A percentile compares a stretch with the other conserved stretches of the same genome.
Conservation (phyloP, 2,888 invertebrate genomes). For the Campoplex nolae region DNA sequence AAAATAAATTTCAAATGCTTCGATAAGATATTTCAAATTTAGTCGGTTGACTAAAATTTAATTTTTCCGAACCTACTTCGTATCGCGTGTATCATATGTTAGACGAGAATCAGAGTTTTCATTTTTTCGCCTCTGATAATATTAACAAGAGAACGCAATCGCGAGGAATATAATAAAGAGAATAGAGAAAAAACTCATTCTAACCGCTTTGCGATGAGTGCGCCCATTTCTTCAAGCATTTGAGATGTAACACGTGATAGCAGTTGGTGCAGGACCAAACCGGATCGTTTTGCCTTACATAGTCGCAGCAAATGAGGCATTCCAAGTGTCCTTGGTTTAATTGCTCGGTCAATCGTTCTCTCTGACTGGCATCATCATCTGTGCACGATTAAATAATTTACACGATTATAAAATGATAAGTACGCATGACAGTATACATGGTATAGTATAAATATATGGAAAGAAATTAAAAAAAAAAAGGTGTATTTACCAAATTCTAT, state of each 20-base stretch:
- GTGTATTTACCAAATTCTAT: conserved; percentile 73
- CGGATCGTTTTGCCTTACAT: conserved; percentile 91
- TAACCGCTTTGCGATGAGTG: conserved; percentile 90
- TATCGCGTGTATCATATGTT: too few species aligned
- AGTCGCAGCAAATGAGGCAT: conserved; percentile 97
- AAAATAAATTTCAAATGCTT: too few species aligned
- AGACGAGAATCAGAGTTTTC: not conserved
- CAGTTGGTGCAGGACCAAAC: conserved; percentile 97
- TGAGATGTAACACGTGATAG: conserved; percentile 96
- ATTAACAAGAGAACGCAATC: not conserved
- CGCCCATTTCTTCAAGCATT: conserved; percentile 97
- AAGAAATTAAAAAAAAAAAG: not conserved
- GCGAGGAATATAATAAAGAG: not conserved
- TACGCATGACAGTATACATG: not conserved
- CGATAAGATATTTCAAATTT: not conserved
- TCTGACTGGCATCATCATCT: conserved; percentile 89
- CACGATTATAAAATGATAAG: not conserved
- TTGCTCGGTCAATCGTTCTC: conserved; percentile 93
- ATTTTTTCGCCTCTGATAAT: not conserved
- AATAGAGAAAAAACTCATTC: conserved; percentile 43
- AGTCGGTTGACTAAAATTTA: too few species aligned
- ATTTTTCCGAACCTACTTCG: too few species aligned
- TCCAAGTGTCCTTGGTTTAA: conserved; percentile 93
- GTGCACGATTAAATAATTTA: conserved; percentile 49
- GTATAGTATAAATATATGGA: not conserved